Base-by-base conservation (phyloP, 2,113 vertebrate species). In the Pseudonaja textilis region DNA sequence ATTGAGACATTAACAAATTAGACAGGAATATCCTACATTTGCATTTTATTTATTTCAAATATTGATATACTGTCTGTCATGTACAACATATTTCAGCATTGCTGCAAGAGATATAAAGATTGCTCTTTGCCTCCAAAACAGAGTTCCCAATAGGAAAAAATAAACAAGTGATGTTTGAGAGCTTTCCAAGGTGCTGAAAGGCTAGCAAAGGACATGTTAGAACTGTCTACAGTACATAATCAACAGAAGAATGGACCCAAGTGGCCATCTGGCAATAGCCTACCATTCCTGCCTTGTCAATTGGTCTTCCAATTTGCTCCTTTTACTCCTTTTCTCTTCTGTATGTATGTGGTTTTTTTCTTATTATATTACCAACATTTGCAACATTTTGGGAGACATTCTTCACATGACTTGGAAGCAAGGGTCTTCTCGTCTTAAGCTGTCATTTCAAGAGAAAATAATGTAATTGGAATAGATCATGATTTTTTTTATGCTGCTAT, bases 381-480 rank as follows among this genome's bases (percentile, higher is more conserved):
- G 34, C 16, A 81, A 39, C 69, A 39, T 39, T 90, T 52, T 54
- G 29, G 61, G 22, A 81, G 61, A 26, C 14, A 52, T 23, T 74
- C 34, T 81, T 56, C 23, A n/a, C 54, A 11, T 54, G 47, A 25
- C 23, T 81, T 81, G 69, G 18, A 39, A 81, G 5, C 69, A 81
- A 81, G 69, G n/a, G 2, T 39, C 34, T 39, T 39, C 69, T 45
- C 42, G 6, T 59, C 94, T 7, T 59, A 57, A 85, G 45, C 42
- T 95, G 29, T 34, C 85, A 8, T 85, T 91, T 90, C 89, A 90
- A 94, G 87, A 18, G 85, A 10, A 55, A 93, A 0, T 26, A 34
- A 29, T 12, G 74, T 14, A 42, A 54, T 22, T 74, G 87, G 2
- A 88, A 89, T 18, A 89, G 9, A 42, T 0, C 20, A 2, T 69